Evolutionary conservation across 1,140 invertebrate species (phyloP), one percentile per base, ranked within the genome.

Genomic region (Atta colombica): DNA sequence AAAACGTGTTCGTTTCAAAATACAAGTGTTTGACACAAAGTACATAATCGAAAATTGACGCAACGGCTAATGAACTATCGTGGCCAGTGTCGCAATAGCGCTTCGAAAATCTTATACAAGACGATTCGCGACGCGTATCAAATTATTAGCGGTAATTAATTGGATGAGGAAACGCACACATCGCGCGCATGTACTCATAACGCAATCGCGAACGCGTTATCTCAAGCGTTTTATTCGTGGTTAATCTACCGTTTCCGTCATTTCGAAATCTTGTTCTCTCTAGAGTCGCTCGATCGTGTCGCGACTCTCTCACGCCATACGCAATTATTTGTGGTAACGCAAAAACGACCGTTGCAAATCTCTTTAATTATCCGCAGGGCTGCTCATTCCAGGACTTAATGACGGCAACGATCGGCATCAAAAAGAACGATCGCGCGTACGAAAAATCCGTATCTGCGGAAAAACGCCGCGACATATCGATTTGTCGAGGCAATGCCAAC

Each of bases 301-400:
- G 87, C 74, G 74, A 25, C 84, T 89, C 88, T 89, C 84, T 89
- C 88, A 89, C 88, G 88, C 61, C 63, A 65, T 35, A 84, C 82
- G 69, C 63, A 85, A 85, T 88, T 88, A 88, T 89, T 89, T 87
- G 88, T 74, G 88, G 87, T 75, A 25, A 69, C 66, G 75, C 84
- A 89, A 89, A 89, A 89, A 89, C 84, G 18, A 12, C 84, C 88
- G 84, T 89, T 72, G 77, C 88, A 82, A 89, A 89, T 89, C 63
- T 89, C 88, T 89, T 89, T 87, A 89, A 89, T 89, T 89, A 89
- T 65, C 49, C 7, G 55, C 39, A 51, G 69, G 18, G 25, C 80
- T 45, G 69, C 80, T 74, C 69, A 63, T 61, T 60, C 55, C 69
- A 61, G n/a, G 69, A 61, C 49, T 84, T 84, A 74, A 74, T 35